Conservation (phyloP, 2,113 vertebrate species). For the Sula dactylatra region DNA sequence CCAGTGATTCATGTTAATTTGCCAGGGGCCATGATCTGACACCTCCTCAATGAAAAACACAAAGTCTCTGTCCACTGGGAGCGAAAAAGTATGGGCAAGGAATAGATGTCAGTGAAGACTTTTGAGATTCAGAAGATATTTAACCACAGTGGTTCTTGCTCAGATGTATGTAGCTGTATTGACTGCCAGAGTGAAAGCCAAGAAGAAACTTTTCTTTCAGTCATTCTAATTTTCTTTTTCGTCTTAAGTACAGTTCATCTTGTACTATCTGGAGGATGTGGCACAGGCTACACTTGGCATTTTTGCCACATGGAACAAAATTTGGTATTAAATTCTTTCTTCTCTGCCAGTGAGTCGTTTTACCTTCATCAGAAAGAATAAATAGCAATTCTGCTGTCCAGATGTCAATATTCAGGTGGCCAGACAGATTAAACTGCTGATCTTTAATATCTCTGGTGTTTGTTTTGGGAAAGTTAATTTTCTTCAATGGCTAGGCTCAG, state of each 20-base stretch:
- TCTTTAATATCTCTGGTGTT: not conserved
- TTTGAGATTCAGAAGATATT: not conserved
- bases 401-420: not conserved
- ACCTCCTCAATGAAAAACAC: not conserved
- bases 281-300: not conserved
- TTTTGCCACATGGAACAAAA: not conserved
- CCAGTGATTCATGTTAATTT: not conserved
- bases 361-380: not conserved
- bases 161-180: not conserved
- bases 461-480: not conserved
- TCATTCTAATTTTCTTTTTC: not conserved
- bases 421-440: not conserved
- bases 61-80: not conserved
- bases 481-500: not conserved
- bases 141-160: not conserved
- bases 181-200: not conserved
- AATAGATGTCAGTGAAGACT: not conserved
- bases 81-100: not conserved
- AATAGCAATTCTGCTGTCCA: not conserved
- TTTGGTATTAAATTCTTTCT: not conserved
- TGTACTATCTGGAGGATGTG: not conserved
- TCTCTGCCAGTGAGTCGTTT: not conserved
- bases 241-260: not conserved
- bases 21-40: not conserved
- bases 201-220: not conserved